Base-by-base conservation (phyloP, 2,113 vertebrate species). In the Varanus komodoensis region DNA sequence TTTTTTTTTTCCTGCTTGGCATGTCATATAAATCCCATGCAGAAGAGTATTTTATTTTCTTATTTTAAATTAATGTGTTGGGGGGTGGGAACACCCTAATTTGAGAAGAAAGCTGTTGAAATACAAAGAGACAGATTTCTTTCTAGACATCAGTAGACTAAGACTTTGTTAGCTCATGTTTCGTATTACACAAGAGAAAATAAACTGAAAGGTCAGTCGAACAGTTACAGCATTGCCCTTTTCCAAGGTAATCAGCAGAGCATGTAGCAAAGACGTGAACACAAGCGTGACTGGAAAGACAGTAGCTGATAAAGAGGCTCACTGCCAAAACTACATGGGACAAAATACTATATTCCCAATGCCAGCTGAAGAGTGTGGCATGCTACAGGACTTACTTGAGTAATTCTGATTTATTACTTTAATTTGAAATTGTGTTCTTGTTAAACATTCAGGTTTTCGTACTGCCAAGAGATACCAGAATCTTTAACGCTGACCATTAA, bases 171-270 rank as follows among this genome's bases (percentile, higher is more conserved):
- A 97, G 97, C 95, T 97, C 95, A 89, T 97, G 97, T 97, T 97
- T 97, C 97, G 96, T 97, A 97, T 97, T 97, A 98, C 97, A 98
- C 97, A 96, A 97, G 97, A 98, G 97, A 97, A 98, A 98, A 98
- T 97, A 97, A 97, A 97, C 97, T 92, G 96, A 98, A 98, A 98
- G 97, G 98, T 98, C 97, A 98, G 95, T 89, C 89, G 95, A 97
- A 97, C 97, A 97, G 97, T 97, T 98, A 98, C 97, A 98, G 96
- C 97, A 88, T 92, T 97, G 97, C 97, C 97, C 97, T 98, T 98
- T 98, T 98, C 97, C 97, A 96, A 96, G 95, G 97, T 97, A 98
- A 98, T 98, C 97, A 98, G 97, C 96, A 93, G 96, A 97, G 97
- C 97, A 97, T 97, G 97, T 97, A 97, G 97, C 96, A 97, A 87